Conservation (phyloP, 2,113 vertebrate species). For the Halcyon malimbica region DNA sequence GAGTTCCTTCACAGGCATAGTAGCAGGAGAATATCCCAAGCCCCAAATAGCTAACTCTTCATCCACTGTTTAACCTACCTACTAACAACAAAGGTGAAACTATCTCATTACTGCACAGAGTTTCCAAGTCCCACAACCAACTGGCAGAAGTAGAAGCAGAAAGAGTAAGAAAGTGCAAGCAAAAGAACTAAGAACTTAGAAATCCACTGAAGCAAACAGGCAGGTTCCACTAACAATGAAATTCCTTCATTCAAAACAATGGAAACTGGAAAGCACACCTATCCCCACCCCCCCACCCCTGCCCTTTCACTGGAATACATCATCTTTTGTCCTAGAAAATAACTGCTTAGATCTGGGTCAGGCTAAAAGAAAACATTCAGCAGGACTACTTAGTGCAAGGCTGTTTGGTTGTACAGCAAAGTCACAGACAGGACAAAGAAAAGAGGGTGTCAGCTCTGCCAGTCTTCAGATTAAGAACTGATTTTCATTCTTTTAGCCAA, state of each 20-base stretch:
- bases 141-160: neutral
- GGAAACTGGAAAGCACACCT: neutral
- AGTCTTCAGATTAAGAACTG: neutral
- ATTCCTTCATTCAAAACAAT: neutral
- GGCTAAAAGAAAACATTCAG: neutral
- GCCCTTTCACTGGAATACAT: neutral
- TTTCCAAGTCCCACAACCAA: neutral
- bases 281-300: neutral
- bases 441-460: neutral
- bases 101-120: neutral
- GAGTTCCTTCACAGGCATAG: neutral
- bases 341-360: neutral
- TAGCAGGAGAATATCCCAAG: neutral
- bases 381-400: neutral
- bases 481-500: neutral
- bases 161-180: neutral
- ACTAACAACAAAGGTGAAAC: neutral
- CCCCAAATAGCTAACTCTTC: neutral
- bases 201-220: neutral
- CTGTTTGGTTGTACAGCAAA: neutral
- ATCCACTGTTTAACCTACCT: neutral
- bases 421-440: neutral
- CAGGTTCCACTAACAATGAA: neutral
- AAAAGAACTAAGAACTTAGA: neutral
- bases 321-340: neutral